Evolutionary conservation across 2,888 invertebrate genomes (phyloP).

Genomic region (Orthonevra nobilis): DNA sequence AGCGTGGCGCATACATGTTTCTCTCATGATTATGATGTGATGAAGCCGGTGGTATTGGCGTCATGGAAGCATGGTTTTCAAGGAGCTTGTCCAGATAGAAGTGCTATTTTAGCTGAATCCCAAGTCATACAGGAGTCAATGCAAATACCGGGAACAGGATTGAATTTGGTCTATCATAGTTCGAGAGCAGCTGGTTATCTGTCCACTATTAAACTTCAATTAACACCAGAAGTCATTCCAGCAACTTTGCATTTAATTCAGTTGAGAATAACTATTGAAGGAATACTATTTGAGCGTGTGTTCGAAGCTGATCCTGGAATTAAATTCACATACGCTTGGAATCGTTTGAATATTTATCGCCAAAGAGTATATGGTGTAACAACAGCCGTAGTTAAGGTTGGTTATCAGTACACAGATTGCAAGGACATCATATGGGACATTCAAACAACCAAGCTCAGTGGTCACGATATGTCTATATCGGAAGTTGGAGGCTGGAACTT

Average conservation of each 20-base stretch:
- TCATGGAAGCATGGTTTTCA: constrained; percentile 98
- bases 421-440: constrained; percentile 97
- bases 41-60: constrained; percentile 95
- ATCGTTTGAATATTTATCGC: constrained; percentile 95
- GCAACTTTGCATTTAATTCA: constrained; percentile 92
- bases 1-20: constrained; percentile 89
- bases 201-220: constrained; percentile 93
- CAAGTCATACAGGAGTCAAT: constrained; percentile 97
- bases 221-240: constrained; percentile 93
- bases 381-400: constrained; percentile 96
- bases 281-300: constrained; percentile 93
- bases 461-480: constrained; percentile 97
- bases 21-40: constrained; percentile 93
- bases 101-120: constrained; percentile 93
- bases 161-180: constrained; percentile 98
- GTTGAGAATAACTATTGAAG: constrained; percentile 95
- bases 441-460: constrained; percentile 95
- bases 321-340: constrained; percentile 99
- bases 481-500: constrained; percentile 99
- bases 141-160: constrained; percentile 94
- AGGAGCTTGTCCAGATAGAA: constrained; percentile 95
- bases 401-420: constrained; percentile 97
- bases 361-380: constrained; percentile 98
- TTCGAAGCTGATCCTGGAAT: constrained; percentile 98
- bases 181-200: constrained; percentile 96